Conservation (phyloP, 1,140 invertebrate species). For the Drosophila insularis region DNA sequence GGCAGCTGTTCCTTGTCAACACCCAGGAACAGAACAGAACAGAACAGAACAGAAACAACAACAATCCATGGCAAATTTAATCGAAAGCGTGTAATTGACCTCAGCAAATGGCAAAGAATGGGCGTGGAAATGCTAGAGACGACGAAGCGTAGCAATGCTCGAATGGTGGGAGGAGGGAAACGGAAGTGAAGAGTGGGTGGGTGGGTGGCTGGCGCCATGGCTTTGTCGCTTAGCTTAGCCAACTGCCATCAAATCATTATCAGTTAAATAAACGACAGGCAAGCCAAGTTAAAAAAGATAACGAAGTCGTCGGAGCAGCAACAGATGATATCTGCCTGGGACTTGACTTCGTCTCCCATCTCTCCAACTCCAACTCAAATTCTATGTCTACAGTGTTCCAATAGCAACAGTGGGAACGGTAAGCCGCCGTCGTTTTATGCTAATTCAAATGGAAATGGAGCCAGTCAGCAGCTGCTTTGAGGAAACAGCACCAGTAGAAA, state of each 20-base stretch:
- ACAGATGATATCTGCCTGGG: constrained; percentile 69
- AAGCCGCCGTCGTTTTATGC: constrained; percentile 78
- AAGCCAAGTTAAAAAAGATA: constrained; percentile 77
- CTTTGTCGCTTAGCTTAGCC: constrained; percentile 76
- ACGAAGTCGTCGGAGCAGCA: constrained; percentile 72
- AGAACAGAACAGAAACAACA: constrained; percentile 33
- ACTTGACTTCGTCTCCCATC: constrained; percentile 25
- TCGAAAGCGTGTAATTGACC: constrained; percentile 80
- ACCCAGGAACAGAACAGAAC: constrained; percentile 37
- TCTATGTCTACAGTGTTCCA: constrained; percentile 5
- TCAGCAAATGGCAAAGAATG: constrained; percentile 70
- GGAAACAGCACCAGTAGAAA: constrained; percentile 33
- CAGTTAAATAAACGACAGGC: constrained; percentile 79
- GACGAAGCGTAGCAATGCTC: neutral
- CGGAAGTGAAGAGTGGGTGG: constrained; percentile 13
- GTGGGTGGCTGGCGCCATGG: constrained; percentile 16
- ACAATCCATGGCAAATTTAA: constrained; percentile 72
- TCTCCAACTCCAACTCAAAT: constrained; percentile 21
- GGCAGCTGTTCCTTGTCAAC: constrained; percentile 77
- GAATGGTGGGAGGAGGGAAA: constrained; percentile 7
- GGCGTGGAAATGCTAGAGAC: constrained; percentile 44
- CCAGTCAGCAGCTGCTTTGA: constrained; percentile 73
- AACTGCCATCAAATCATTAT: constrained; percentile 80
- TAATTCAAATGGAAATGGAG: constrained; percentile 80
- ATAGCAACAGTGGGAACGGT: constrained; percentile 69